Percentiles rank a stretch among this genome's conserved stretches.
phyloP scores from a whole-genome alignment of 2,888 invertebrate genomes.

The Operophtera brumata region DNA sequence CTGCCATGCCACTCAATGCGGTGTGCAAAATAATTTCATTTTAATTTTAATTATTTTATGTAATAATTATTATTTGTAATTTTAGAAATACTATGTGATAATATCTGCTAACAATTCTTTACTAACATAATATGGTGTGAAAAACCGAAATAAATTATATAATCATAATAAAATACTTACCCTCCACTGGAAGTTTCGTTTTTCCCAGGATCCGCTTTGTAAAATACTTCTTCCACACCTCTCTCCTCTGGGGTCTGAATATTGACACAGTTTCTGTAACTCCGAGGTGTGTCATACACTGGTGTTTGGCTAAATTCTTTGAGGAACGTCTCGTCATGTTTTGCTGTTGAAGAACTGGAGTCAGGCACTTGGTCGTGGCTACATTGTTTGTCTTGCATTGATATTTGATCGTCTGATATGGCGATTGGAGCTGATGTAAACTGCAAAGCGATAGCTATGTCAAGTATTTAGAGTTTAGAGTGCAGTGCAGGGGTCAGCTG shows the following conservation, averaged over 20 bases:
- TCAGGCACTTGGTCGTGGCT: background rate
- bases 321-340: slow-evolving; percentile 2
- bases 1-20: too few relatives aligned
- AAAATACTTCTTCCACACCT: background rate
- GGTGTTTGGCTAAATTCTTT: background rate
- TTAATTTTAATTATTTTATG: too few relatives aligned
- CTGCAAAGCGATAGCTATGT: background rate
- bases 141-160: too few relatives aligned
- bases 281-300: background rate
- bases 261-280: slow-evolving; percentile 1
- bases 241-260: background rate
- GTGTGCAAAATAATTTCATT: too few relatives aligned
- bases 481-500: too few relatives aligned
- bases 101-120: too few relatives aligned
- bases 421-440: slow-evolving; percentile 1
- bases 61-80: too few relatives aligned
- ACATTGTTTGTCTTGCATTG: background rate
- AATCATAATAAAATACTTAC: too few relatives aligned
- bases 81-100: too few relatives aligned
- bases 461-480: too few relatives aligned
- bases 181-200: background rate
- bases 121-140: too few relatives aligned
- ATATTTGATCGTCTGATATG: slow-evolving; percentile 5
- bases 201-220: background rate
- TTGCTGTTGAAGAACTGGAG: slow-evolving; percentile 2